Evolutionary conservation across 2,888 invertebrate genomes (phyloP).

Genomic region (Vanessa cardui): DNA sequence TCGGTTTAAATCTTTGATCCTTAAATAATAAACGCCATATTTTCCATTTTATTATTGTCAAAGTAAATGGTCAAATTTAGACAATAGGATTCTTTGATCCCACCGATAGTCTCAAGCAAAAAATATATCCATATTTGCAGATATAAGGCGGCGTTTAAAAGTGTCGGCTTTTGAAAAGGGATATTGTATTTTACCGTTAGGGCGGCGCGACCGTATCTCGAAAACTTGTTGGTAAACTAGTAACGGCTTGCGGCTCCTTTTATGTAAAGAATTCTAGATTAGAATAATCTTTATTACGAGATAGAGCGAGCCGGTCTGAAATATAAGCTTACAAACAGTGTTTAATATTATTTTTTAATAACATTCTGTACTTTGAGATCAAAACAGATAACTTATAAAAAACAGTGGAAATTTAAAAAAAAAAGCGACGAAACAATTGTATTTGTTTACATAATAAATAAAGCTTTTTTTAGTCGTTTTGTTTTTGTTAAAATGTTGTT

Average conservation of each 20-base stretch:
- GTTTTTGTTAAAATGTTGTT: too few relatives aligned
- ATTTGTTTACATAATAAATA: too few relatives aligned
- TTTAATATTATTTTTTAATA: too few relatives aligned
- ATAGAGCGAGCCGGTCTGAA: too few relatives aligned
- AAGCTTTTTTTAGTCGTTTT: too few relatives aligned
- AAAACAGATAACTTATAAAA: too few relatives aligned
- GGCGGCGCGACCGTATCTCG: neutral
- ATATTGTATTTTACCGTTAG: constrained; percentile 2
- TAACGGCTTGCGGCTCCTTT: constrained; percentile 5
- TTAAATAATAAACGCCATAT: neutral
- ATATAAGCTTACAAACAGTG: too few relatives aligned
- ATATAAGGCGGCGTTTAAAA: neutral
- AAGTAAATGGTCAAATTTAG: neutral
- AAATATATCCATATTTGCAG: neutral
- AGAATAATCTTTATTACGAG: neutral
- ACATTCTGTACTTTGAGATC: too few relatives aligned
- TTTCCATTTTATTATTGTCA: constrained; percentile 1
- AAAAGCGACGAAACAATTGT: too few relatives aligned
- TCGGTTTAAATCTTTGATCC: neutral
- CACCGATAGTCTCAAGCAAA: neutral
- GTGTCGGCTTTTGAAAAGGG: constrained; percentile 1
- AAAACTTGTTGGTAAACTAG: constrained; percentile 8
- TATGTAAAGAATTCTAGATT: neutral
- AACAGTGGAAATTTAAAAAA: too few relatives aligned
- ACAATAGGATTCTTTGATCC: neutral